Conservation (phyloP, 2,113 vertebrate species). For the Stegastes partitus region DNA sequence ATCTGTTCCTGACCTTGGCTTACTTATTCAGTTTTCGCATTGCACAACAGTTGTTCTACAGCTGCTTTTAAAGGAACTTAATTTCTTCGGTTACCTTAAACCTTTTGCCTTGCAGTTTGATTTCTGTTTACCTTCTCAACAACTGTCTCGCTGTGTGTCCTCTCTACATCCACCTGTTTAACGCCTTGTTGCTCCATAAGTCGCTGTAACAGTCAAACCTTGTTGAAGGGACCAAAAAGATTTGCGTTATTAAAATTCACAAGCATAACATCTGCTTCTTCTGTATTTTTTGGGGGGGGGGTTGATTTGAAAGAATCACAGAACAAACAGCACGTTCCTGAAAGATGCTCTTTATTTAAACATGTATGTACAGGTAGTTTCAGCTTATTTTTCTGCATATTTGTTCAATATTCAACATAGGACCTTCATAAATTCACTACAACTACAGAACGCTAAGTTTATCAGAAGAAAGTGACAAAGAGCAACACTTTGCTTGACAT, state of each 20-base stretch:
- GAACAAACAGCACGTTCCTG: constrained; percentile 38
- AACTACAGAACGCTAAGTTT: constrained; percentile 62
- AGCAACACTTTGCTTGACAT: constrained; percentile 53
- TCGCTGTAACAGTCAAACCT: constrained; percentile 72
- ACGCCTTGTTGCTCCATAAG: constrained; percentile 39
- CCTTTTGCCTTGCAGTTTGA: constrained; percentile 11
- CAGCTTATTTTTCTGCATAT: constrained; percentile 76
- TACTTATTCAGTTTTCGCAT: constrained; percentile 10
- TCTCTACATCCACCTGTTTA: not conserved
- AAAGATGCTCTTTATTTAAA: constrained; percentile 86
- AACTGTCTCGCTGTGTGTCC: constrained; percentile 17
- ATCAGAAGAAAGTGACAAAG: constrained; percentile 59
- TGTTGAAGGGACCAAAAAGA: constrained; percentile 93
- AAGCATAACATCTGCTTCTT: constrained; percentile 84
- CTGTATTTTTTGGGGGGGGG: constrained; percentile 2
- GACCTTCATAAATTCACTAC: constrained; percentile 68
- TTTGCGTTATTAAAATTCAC: constrained; percentile 96
- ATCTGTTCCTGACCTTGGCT: constrained; percentile 1
- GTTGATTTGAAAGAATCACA: not conserved
- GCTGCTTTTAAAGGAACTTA: constrained; percentile 17
- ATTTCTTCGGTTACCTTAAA: constrained; percentile 32
- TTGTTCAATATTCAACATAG: constrained; percentile 62
- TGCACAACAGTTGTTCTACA: constrained; percentile 17
- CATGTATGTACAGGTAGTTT: constrained; percentile 81
- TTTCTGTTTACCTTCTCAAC: constrained; percentile 32